These are phyloP conservation scores for Ornithoptera priamus DNA, from an alignment of 2,888 invertebrate genomes.

Conservation along the genomic window DNA sequence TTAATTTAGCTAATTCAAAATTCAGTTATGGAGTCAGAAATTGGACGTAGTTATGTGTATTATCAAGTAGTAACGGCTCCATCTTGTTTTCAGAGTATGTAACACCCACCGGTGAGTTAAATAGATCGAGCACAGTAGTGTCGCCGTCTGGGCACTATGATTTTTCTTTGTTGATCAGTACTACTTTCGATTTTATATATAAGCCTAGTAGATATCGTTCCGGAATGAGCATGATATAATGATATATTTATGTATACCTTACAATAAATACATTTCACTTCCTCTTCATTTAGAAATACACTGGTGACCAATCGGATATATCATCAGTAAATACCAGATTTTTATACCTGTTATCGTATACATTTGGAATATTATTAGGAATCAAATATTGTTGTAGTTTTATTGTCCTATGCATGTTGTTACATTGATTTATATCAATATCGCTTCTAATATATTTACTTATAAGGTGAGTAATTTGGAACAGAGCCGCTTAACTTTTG, in stretches of 20 bases:
- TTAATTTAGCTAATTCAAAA: slow-evolving; percentile 50
- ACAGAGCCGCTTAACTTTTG: no score
- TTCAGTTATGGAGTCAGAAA: slow-evolving; percentile 70
- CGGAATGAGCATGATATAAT: slow-evolving; percentile 44
- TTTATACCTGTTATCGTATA: not conserved
- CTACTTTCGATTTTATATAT: slow-evolving; percentile 31
- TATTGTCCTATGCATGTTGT: slow-evolving; percentile 10
- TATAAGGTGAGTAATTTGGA: no score
- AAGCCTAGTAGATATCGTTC: slow-evolving; percentile 39
- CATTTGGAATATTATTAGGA: not conserved
- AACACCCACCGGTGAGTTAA: slow-evolving; percentile 78
- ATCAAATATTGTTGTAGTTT: not conserved
- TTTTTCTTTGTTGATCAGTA: slow-evolving; percentile 14
- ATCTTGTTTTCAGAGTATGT: slow-evolving; percentile 80
- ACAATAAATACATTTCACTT: not conserved
- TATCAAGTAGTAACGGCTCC: slow-evolving; percentile 75
- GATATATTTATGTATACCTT: not conserved
- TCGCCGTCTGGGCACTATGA: slow-evolving; percentile 38
- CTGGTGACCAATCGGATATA: no score
- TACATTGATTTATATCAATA: slow-evolving; percentile 24
- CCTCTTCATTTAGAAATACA: no score
- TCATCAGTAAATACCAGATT: no score
- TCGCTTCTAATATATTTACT: slow-evolving; percentile 10
- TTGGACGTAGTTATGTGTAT: slow-evolving; percentile 62
- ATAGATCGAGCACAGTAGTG: slow-evolving; percentile 67